Percentiles rank a stretch among this genome's conserved stretches.
These are phyloP conservation scores for Druon quercuslanigerum DNA, from an alignment of 1,140 invertebrate species.

Conservation along the genomic window DNA sequence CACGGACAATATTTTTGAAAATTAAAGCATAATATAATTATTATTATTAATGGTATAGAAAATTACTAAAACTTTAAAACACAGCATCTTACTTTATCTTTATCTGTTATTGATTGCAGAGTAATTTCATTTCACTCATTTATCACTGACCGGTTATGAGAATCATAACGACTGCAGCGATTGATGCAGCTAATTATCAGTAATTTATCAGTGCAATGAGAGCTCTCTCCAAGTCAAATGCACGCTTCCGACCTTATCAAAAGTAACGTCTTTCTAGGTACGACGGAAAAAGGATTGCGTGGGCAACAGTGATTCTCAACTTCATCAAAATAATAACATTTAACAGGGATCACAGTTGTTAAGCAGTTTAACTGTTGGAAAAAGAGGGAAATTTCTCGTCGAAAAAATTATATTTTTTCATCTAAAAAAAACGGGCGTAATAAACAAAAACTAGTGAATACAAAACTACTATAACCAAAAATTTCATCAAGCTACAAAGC, in stretches of 20 bases:
- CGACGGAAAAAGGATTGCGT: background rate
- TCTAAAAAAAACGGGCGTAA: background rate
- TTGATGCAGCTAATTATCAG: slow-evolving; percentile 13
- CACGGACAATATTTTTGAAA: no score
- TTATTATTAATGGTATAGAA: no score
- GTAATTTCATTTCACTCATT: background rate
- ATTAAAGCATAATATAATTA: no score
- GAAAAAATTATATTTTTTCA: background rate
- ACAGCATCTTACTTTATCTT: background rate
- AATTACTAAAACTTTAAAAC: no score
- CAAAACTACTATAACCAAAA: no score
- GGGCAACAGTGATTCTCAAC: slow-evolving; percentile 27
- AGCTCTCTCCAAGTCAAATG: background rate
- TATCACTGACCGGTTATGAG: background rate
- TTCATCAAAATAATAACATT: background rate
- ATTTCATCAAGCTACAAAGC: no score
- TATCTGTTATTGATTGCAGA: background rate
- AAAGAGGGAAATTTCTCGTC: background rate
- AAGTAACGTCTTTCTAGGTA: background rate
- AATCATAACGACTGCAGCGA: no score
- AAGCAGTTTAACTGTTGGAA: no score
- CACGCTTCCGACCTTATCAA: slow-evolving; percentile 10
- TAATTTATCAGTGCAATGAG: slow-evolving; percentile 17
- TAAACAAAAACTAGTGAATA: no score
- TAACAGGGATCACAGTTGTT: background rate